These are phyloP conservation scores for Alectoris magna DNA, from an alignment of 2,797 vertebrate species.

Conservation along the genomic window DNA sequence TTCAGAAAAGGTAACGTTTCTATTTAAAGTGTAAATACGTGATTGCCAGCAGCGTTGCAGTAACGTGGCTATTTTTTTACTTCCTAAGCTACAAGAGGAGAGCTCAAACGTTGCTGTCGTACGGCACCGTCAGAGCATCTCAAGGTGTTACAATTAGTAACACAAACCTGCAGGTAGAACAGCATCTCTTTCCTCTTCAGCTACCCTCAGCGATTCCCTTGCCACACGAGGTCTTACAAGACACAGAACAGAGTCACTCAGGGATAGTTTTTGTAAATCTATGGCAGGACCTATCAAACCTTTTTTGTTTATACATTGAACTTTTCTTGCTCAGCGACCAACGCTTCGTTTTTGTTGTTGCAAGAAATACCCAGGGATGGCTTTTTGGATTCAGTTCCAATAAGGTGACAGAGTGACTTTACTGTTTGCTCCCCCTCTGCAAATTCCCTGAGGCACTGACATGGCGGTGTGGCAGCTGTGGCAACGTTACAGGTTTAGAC, in stretches of 20 bases:
- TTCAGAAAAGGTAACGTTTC: conserved; percentile 76
- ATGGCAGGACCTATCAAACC: conserved; percentile 55
- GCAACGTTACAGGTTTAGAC: conserved; percentile 11
- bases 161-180: conserved; percentile 41
- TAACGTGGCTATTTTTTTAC: conserved; percentile 77
- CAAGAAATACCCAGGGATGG: conserved; percentile 54
- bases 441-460: conserved; percentile 51
- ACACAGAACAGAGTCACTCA: conserved; percentile 61
- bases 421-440: conserved; percentile 54
- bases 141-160: conserved; percentile 44
- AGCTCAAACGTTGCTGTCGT: conserved; percentile 28
- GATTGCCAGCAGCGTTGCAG: conserved; percentile 74
- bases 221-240: conserved; percentile 60
- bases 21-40: conserved; percentile 84
- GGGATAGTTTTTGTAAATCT: conserved; percentile 65
- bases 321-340: conserved; percentile 58
- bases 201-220: conserved; percentile 66
- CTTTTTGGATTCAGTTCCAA: conserved; percentile 29
- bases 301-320: conserved; percentile 20
- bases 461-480: background rate
- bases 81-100: conserved; percentile 48
- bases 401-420: conserved; percentile 69
- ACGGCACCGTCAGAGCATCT: conserved; percentile 62
- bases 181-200: conserved; percentile 52
- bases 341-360: conserved; percentile 34